Evolutionary conservation across 2,888 invertebrate genomes (phyloP), one percentile per base, ranked within the genome.

Genomic region (Yponomeuta plumbellus): DNA sequence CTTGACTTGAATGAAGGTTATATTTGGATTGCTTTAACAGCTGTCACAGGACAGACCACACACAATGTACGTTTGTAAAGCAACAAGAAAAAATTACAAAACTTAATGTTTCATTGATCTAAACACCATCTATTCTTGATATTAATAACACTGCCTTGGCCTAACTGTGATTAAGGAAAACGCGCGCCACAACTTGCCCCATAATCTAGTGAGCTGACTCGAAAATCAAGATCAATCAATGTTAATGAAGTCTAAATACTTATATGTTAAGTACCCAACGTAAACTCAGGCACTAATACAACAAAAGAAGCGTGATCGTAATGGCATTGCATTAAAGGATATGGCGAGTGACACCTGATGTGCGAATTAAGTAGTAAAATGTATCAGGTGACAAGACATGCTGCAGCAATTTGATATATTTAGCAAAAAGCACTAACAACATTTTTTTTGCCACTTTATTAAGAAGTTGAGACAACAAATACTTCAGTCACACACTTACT

Each of bases 281-380:
- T 52, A 17, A 52, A 52, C 44, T 76, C 77, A 76, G 75, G 79
- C 76, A 79, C 81, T 80, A 77, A 71, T 70, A 73, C 71, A 76
- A 80, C 80, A 81, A 81, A 78, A 77, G 75, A 74, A 75, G 83
- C 83, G 84, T 84, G 84, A 70, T 67, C 70, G 74, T 70, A 77
- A 80, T 80, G 84, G 76, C 80, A 78, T 79, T 80, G 76, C 77
- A 72, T 73, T 70, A 70, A 71, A 57, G 21, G 44, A 62, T 64
- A 44, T 52, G 22, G 44, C 23, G 52, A 52, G 40, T 40, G 0
- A 11, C 26, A 34, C 26, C 26, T 26, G 26, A n/a, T 61, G 17
- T 59, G 59, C 13, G 23, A 59, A 59, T 59, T 21, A 22, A 23
- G 59, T n/a, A 61, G n/a, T 61, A 26, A 26, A 61, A n/a, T 17